Percentiles rank a stretch among this genome's conserved stretches.
phyloP scores from a whole-genome alignment of 2,888 invertebrate genomes.

The Blastobasis lacticolella region DNA sequence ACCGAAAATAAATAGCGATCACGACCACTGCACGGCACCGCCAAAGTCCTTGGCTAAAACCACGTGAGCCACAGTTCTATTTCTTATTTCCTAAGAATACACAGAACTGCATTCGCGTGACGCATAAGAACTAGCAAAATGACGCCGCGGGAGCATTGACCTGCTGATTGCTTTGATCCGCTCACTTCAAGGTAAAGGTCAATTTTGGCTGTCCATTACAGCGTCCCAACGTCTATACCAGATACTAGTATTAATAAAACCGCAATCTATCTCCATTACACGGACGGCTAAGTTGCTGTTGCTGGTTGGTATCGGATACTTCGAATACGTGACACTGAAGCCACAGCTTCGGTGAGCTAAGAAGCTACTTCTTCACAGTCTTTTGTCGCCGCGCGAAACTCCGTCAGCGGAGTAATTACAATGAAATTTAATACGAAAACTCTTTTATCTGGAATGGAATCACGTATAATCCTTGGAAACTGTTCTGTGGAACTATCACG shows the following conservation, averaged over 20 bases:
- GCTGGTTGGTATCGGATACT: too few relatives aligned
- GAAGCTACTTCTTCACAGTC: too few relatives aligned
- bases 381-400: too few relatives aligned
- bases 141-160: constrained; percentile 48
- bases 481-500: constrained; percentile 11
- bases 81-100: constrained; percentile 69
- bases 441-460: constrained; percentile 4
- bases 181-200: constrained; percentile 1
- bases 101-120: constrained; percentile 65
- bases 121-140: constrained; percentile 45
- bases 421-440: constrained; percentile 1
- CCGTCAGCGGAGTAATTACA: constrained; percentile 4
- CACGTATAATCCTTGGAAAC: constrained; percentile 6
- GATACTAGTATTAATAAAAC: too few relatives aligned
- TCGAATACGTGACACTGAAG: too few relatives aligned
- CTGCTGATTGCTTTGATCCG: constrained; percentile 33
- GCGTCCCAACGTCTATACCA: too few relatives aligned
- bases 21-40: constrained; percentile 18
- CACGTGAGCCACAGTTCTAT: constrained; percentile 60
- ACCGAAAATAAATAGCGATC: too few relatives aligned
- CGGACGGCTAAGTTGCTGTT: too few relatives aligned
- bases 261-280: too few relatives aligned
- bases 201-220: too few relatives aligned
- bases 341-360: too few relatives aligned
- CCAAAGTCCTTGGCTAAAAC: constrained; percentile 53